Conservation (phyloP, 2,113 vertebrate genomes). For the Atherinomorus stipes region DNA sequence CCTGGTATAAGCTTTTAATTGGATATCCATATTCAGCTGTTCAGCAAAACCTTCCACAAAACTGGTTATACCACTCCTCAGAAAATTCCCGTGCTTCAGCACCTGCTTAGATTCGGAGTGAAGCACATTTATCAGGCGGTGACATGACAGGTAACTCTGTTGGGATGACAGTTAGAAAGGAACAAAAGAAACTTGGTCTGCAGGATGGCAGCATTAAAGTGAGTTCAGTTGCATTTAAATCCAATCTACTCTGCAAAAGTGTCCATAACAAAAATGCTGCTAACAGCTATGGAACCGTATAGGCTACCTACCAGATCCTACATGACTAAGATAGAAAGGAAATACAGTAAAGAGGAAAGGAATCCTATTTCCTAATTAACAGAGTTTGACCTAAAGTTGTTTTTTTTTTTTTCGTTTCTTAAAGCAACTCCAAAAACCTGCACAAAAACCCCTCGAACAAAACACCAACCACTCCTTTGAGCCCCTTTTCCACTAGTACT, state of each 20-base stretch:
- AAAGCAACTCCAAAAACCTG: no score
- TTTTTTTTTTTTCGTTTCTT: no score
- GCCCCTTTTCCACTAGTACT: no score
- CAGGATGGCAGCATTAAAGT: constrained; percentile 1
- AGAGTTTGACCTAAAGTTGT: neutral
- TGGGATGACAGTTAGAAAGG: constrained; percentile 2
- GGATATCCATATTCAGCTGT: constrained; percentile 41
- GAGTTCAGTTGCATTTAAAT: constrained; percentile 2
- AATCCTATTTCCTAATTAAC: neutral
- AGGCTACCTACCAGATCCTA: neutral
- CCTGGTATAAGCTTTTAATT: constrained; percentile 45
- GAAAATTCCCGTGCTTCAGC: constrained; percentile 36
- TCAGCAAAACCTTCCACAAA: constrained; percentile 22
- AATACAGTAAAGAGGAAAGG: neutral
- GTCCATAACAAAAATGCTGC: neutral
- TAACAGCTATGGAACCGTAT: neutral
- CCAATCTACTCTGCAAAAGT: constrained; percentile 1
- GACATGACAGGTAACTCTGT: constrained; percentile 36
- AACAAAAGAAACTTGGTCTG: constrained; percentile 8
- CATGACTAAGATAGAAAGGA: neutral
- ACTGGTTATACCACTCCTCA: constrained; percentile 17
- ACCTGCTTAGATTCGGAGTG: constrained; percentile 19
- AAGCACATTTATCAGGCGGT: constrained; percentile 36
- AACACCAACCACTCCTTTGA: no score
- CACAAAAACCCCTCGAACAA: no score